These are phyloP conservation scores for Festucalex cinctus DNA, from an alignment of 2,113 vertebrate genomes.

Conservation along the genomic window DNA sequence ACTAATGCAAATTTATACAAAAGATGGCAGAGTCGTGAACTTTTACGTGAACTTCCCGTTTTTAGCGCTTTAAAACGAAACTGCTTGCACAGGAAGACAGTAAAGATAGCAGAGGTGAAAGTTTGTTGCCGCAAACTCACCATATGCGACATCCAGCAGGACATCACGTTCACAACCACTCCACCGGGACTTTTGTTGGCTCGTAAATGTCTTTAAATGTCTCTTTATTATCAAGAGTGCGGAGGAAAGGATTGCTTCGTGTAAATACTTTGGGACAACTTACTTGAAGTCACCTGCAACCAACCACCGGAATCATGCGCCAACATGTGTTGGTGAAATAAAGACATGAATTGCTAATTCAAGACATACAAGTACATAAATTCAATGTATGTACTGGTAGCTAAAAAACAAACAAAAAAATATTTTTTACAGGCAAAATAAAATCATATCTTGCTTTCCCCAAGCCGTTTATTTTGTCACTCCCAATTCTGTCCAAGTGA, in stretches of 20 bases:
- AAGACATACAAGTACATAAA: background rate
- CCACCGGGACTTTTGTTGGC: background rate
- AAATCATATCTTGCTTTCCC: no score
- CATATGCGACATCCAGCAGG: background rate
- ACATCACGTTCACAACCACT: background rate
- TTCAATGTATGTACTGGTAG: background rate
- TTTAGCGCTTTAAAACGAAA: background rate
- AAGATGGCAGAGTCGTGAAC: background rate
- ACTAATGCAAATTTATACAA: background rate
- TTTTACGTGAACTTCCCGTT: background rate
- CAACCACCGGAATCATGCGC: background rate
- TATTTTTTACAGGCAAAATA: background rate
- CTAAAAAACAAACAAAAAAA: background rate
- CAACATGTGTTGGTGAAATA: background rate
- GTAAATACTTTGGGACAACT: background rate
- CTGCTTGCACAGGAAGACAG: background rate
- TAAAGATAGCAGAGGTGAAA: background rate
- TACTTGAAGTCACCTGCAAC: background rate
- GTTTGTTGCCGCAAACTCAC: background rate
- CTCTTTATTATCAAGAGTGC: background rate
- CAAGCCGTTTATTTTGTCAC: no score
- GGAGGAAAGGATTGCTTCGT: background rate
- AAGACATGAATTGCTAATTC: background rate
- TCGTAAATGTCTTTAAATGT: constrained; percentile 3
- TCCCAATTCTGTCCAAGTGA: no score